Evolutionary conservation across 2,797 vertebrate species (phyloP).

Genomic region (Euphonia xanthogaster): DNA sequence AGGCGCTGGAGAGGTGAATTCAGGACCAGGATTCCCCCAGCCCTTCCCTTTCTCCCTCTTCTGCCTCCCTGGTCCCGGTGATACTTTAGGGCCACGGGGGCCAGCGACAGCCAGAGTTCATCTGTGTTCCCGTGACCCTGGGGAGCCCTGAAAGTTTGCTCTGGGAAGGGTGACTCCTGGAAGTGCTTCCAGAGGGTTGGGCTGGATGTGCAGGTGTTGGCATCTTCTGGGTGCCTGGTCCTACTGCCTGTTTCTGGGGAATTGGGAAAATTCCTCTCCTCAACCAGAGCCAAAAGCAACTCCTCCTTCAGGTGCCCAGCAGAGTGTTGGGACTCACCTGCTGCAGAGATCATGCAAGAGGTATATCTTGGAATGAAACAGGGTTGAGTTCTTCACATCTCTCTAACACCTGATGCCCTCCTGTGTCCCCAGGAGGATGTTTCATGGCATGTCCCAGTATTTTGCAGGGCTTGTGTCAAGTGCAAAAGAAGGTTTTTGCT

Average conservation of each 20-base stretch:
- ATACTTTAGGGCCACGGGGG: rapidly evolving
- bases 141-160: neutral
- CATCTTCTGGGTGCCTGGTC: neutral
- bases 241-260: rapidly evolving
- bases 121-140: rapidly evolving
- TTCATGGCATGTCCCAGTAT: rapidly evolving
- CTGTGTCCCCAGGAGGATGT: rapidly evolving
- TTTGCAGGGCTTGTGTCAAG: rapidly evolving
- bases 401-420: neutral
- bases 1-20: rapidly evolving
- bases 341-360: rapidly evolving
- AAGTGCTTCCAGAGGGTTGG: neutral
- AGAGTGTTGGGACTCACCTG: rapidly evolving
- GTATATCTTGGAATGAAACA: rapidly evolving
- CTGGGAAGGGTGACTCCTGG: rapidly evolving
- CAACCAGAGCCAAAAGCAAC: neutral
- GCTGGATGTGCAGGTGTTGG: rapidly evolving
- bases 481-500: neutral
- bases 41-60: too few species aligned
- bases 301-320: neutral
- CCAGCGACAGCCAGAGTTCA: rapidly evolving
- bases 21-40: rapidly evolving
- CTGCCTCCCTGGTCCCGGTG: rapidly evolving
- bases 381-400: neutral
- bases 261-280: neutral